Conservation (phyloP, 2,113 vertebrate species). For the Aythya baeri region DNA sequence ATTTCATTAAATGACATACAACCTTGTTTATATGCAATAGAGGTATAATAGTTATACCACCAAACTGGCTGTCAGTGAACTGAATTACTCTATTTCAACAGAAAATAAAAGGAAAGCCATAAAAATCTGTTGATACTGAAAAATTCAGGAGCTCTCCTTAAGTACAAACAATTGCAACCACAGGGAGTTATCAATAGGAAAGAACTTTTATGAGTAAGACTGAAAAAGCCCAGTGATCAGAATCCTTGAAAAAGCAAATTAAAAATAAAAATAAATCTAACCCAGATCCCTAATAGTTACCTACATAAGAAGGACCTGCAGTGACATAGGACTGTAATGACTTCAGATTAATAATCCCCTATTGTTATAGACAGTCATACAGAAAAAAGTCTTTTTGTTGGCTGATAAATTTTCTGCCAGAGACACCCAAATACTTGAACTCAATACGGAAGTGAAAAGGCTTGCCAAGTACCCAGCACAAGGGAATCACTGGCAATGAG, state of each 20-base stretch:
- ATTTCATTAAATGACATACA: neutral
- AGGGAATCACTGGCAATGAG: neutral
- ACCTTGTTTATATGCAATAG: neutral
- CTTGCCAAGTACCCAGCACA: neutral
- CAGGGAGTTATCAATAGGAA: neutral
- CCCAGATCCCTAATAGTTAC: rapidly evolving
- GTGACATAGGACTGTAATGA: neutral
- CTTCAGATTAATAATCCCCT: neutral
- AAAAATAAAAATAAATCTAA: neutral
- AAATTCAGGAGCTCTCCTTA: neutral
- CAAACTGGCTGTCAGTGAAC: neutral
- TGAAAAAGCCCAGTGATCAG: neutral
- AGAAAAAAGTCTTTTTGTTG: neutral
- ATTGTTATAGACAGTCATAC: rapidly evolving
- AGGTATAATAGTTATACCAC: neutral
- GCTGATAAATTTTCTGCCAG: neutral
- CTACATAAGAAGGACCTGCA: neutral
- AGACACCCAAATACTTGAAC: rapidly evolving
- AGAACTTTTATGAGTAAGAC: neutral
- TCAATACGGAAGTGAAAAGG: neutral
- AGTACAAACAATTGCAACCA: neutral
- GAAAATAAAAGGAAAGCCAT: neutral
- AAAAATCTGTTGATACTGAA: neutral
- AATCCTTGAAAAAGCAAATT: neutral
- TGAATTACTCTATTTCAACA: neutral